Evolutionary conservation across 2,797 vertebrate genomes (phyloP).

Genomic region (Pangasius mekongensis): DNA sequence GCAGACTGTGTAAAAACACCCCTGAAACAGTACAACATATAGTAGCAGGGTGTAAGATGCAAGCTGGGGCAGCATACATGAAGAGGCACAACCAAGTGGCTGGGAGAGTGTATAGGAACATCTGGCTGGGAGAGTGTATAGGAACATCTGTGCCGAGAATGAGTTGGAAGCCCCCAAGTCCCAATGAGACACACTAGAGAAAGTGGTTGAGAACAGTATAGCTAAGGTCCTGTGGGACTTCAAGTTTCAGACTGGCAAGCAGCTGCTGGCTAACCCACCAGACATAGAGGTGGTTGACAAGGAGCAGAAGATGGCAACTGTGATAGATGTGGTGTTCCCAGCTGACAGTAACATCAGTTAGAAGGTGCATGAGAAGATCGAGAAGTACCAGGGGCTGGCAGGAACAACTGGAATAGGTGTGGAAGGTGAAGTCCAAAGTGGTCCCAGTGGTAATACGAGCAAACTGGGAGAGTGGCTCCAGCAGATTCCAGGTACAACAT

Average conservation of each 20-base stretch:
- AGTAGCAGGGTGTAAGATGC: neutral
- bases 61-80: neutral
- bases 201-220: neutral
- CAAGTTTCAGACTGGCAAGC: neutral
- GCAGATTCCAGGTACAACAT: no score
- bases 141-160: neutral
- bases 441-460: neutral
- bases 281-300: neutral
- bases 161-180: neutral
- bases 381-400: neutral
- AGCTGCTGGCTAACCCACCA: neutral
- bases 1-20: neutral
- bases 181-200: neutral
- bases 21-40: no score
- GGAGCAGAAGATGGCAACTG: neutral
- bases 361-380: neutral
- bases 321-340: neutral
- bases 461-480: no score
- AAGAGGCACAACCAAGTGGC: neutral
- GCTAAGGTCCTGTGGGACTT: neutral
- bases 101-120: neutral
- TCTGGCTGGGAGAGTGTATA: neutral
- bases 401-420: neutral
- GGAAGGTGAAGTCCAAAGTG: neutral
- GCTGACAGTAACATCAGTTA: neutral